Base-by-base conservation (phyloP, 2,797 vertebrate species). In the Tinamus major region DNA sequence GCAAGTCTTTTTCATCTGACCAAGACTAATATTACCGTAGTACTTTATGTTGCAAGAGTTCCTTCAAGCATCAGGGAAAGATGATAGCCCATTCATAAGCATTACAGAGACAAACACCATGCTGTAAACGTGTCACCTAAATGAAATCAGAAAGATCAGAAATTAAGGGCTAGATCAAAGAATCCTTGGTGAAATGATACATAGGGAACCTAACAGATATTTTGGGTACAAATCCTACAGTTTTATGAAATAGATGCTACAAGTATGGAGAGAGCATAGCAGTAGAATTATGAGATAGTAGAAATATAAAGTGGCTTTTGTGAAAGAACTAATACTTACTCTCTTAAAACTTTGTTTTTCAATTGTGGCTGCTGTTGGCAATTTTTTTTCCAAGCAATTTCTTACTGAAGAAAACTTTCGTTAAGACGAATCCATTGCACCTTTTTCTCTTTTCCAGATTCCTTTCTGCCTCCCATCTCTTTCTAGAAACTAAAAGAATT, bases 341-440 rank as follows among this genome's bases (percentile, higher is more conserved):
- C 2, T 19, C 55, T 70, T 42, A 46, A 3, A 31, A 13, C 14
- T 20, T 15, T 67, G 4, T 4, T 84, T 3, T 51, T 4, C 24
- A n/a, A 29, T 39, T 7, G 6, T 16, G 12, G 53, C 3, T 93
- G 75, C 63, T 69, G 13, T 42, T 51, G 53, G 18, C 5, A 5
- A 77, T 8, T 2, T 24, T 75, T 63, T 16, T 15, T 41, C 11
- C 9, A 1, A 7, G 70, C 5, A 42, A n/a, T 44, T 59, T 27
- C 24, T 29, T 0, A 2, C 5, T 17, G 6, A 5, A 59, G 59
- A 75, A 48, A 19, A 35, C 3, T 0, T 15, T 16, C 3, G 5
- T 24, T 15, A 55, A 48, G 74, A 79, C 21, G 68, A 48, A 14
- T 55, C n/a, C 55, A 18, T 48, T 64, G 1, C 24, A 5, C 2